Evolutionary conservation across 2,797 vertebrate species (phyloP).

Genomic region (Leucoraja ocellata): DNA sequence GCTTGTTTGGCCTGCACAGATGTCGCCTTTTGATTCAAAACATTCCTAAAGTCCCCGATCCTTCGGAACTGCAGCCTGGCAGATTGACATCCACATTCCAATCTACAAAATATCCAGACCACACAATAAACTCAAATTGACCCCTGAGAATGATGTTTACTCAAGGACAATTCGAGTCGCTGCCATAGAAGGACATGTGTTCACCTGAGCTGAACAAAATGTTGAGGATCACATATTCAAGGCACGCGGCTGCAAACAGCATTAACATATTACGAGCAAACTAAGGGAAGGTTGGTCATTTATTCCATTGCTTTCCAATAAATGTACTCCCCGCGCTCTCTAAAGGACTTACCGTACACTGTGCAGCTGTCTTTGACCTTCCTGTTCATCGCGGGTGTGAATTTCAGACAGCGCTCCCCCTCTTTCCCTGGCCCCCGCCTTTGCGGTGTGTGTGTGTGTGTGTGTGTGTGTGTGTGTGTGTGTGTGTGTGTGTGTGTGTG

Average conservation of each 20-base stretch:
- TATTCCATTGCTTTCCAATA: neutral
- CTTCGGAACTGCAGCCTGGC: slow-evolving; percentile 9
- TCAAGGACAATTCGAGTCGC: neutral
- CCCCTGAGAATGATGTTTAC: neutral
- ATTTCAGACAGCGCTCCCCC: no score
- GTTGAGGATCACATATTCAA: neutral
- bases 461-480: no score
- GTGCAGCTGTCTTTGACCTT: no score
- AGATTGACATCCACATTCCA: slow-evolving; percentile 23
- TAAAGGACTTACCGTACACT: no score
- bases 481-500: no score
- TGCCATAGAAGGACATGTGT: neutral
- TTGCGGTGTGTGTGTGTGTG: no score
- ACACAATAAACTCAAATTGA: neutral
- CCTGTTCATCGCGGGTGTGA: no score
- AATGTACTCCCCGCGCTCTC: no score
- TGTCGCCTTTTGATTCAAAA: slow-evolving; percentile 29
- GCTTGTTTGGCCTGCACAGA: slow-evolving; percentile 23
- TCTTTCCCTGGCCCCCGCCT: no score
- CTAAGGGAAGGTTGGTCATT: neutral
- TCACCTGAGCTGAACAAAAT: neutral
- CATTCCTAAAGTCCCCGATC: slow-evolving; percentile 11
- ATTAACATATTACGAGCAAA: neutral
- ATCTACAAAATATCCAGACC: neutral
- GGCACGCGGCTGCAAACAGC: neutral